phyloP scores from a whole-genome alignment of 2,797 vertebrate genomes.

The Otolemur crassicaudatus region DNA sequence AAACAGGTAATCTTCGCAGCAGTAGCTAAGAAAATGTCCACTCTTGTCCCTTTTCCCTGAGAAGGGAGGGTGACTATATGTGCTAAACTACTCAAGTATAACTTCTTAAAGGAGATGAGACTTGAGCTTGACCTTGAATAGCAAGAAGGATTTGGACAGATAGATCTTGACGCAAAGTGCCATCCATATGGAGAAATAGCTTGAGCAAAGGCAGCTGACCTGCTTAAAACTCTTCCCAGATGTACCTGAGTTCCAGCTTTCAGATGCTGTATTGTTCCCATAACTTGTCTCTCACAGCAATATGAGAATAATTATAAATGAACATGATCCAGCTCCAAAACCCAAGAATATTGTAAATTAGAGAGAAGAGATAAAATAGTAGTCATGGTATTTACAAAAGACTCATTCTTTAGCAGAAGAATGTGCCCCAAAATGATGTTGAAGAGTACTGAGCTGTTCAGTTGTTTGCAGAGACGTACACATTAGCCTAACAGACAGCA shows the following conservation, averaged over 20 bases:
- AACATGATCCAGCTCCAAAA: constrained; percentile 48
- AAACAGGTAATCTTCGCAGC: background rate
- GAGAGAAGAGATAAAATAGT: constrained; percentile 18
- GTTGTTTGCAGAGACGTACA: constrained; percentile 34
- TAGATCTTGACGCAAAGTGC: background rate
- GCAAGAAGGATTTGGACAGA: constrained; percentile 2
- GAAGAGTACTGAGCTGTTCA: background rate
- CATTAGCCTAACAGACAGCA: background rate
- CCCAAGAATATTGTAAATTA: constrained; percentile 58
- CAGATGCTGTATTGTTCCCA: background rate
- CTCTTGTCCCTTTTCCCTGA: background rate
- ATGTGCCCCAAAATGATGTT: constrained; percentile 49
- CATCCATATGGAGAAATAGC: background rate
- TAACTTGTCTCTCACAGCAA: background rate
- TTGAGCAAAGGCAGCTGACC: background rate
- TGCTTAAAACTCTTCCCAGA: constrained; percentile 57
- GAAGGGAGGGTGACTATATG: background rate
- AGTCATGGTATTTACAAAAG: constrained; percentile 12
- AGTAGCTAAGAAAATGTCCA: constrained; percentile 35
- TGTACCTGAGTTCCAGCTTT: background rate
- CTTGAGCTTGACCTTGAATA: constrained; percentile 46
- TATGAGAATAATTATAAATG: constrained; percentile 32
- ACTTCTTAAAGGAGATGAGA: background rate
- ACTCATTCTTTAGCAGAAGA: background rate
- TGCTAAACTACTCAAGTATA: background rate